Percentiles rank a stretch among this genome's conserved stretches.
Conservation (phyloP, 1,140 invertebrate species). For the Palaemon carinicauda region DNA sequence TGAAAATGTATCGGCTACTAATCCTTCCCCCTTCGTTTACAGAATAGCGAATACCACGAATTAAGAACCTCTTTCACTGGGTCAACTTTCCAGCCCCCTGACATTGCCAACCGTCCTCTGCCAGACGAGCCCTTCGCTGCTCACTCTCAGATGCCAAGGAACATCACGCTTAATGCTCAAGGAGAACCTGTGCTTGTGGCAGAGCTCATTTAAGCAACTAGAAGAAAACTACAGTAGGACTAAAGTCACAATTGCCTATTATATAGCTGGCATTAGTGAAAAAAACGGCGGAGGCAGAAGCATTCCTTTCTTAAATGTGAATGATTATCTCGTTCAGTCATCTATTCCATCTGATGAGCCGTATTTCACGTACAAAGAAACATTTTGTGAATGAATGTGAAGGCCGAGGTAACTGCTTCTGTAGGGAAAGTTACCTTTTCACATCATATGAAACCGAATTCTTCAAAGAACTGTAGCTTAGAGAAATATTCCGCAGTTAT, state of each 20-base stretch:
- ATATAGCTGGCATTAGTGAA: not conserved
- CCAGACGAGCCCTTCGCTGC: constrained; percentile 42
- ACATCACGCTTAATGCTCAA: constrained; percentile 48
- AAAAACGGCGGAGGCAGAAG: not conserved
- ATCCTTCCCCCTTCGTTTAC: not conserved
- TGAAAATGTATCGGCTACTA: not conserved
- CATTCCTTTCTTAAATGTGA: too few relatives aligned
- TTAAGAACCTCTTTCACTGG: constrained; percentile 56
- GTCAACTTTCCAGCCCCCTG: constrained; percentile 58
- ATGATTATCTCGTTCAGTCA: not conserved
- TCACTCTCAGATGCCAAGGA: not conserved
- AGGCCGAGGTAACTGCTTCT: not conserved
- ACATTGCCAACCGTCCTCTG: constrained; percentile 57
- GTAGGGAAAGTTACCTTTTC: too few relatives aligned
- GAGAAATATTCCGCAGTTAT: too few relatives aligned
- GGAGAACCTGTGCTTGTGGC: constrained; percentile 57
- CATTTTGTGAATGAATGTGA: not conserved
- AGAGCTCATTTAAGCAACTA: constrained; percentile 46
- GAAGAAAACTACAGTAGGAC: too few relatives aligned
- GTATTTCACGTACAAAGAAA: not conserved
- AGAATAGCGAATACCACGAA: constrained; percentile 48
- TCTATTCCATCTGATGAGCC: not conserved
- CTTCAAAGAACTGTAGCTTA: too few relatives aligned
- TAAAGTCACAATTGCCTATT: not conserved
- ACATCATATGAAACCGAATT: too few relatives aligned